Evolutionary conservation across 2,797 vertebrate genomes (phyloP).

Genomic region (Chloroceryle amazona): DNA sequence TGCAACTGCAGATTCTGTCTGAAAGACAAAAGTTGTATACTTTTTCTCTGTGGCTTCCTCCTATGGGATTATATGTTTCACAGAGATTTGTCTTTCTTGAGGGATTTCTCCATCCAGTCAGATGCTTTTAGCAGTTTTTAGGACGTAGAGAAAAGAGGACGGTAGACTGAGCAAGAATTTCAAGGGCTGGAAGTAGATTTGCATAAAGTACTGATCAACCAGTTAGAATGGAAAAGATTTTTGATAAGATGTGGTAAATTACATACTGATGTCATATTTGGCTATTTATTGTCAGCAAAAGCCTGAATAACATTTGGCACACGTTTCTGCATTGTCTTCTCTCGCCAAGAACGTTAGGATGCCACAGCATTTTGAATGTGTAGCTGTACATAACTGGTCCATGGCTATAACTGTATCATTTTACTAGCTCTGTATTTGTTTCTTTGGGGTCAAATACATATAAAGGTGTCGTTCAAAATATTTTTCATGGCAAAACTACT

Average conservation of each 20-base stretch:
- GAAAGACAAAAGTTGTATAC: slow-evolving; percentile 29
- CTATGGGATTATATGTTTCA: not conserved
- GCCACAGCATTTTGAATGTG: not conserved
- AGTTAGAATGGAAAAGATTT: not conserved
- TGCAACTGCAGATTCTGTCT: slow-evolving; percentile 24
- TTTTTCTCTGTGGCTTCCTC: slow-evolving; percentile 1
- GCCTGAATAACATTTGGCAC: not conserved
- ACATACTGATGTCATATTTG: not conserved
- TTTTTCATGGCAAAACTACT: not conserved
- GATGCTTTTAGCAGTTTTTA: slow-evolving; percentile 24
- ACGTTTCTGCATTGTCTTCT: not conserved
- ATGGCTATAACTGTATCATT: not conserved
- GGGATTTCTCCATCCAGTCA: slow-evolving; percentile 9
- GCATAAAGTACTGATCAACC: not conserved
- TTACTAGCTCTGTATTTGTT: not conserved
- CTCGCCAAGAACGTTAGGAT: not conserved
- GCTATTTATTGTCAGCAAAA: not conserved
- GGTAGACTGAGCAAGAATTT: not conserved
- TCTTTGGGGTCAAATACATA: not conserved
- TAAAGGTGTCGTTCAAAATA: not conserved
- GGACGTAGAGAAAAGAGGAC: not conserved
- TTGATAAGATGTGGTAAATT: slow-evolving; percentile 2
- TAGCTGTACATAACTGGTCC: not conserved
- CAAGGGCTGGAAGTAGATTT: not conserved
- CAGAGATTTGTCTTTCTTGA: not conserved